Evolutionary conservation across 2,888 invertebrate species (phyloP).

Genomic region (Tiliacea aurago): DNA sequence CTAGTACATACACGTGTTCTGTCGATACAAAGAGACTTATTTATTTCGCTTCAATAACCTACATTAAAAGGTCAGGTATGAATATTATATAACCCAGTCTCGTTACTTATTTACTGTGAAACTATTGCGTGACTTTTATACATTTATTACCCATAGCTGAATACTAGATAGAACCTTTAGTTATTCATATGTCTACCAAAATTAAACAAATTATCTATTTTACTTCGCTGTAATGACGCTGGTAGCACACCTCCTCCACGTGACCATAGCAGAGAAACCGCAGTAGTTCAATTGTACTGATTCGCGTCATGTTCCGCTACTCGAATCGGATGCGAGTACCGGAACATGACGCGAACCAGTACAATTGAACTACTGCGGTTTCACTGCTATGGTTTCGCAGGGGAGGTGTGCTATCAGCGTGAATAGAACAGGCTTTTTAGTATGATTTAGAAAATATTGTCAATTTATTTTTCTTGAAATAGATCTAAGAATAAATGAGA

Average conservation of each 20-base stretch:
- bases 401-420: no score
- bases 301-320: no score
- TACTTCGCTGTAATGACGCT: constrained; percentile 5
- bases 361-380: no score
- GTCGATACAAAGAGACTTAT: constrained; percentile 7
- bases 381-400: no score
- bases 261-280: no score
- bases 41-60: background rate
- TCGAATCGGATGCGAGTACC: no score
- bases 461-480: no score
- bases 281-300: no score
- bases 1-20: background rate
- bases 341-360: no score
- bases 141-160: constrained; percentile 27
- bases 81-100: constrained; percentile 5
- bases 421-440: no score
- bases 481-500: no score
- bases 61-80: constrained; percentile 1
- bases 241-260: no score
- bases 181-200: constrained; percentile 6
- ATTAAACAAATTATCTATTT: background rate
- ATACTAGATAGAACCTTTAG: constrained; percentile 7
- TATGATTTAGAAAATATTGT: background rate
- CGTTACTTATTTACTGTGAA: constrained; percentile 22
- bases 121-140: constrained; percentile 39